Percentiles rank a stretch among this genome's conserved stretches.
Evolutionary conservation across 1,140 invertebrate species (phyloP).

Genomic region (Diprion similis): DNA sequence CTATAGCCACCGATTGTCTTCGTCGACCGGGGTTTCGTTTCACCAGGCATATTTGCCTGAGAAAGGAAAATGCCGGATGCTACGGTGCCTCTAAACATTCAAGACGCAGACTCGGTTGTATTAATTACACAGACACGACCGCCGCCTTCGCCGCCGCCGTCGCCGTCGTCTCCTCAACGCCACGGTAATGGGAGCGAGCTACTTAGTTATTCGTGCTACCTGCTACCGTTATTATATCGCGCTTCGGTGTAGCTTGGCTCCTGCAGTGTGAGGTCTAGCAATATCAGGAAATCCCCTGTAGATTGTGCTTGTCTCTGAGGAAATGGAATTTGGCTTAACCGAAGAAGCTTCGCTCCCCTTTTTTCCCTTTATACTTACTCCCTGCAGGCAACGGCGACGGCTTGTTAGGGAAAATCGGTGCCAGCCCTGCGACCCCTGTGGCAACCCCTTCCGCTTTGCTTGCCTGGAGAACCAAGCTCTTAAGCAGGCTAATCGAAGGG

Average conservation of each 20-base stretch:
- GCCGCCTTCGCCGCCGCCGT: neutral
- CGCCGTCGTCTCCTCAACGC: neutral
- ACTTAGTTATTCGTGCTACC: conserved; percentile 1
- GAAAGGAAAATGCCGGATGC: neutral
- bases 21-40: too few species aligned
- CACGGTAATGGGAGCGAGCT: neutral
- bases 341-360: neutral
- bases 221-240: conserved; percentile 7
- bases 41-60: neutral
- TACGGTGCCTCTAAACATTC: neutral
- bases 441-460: neutral
- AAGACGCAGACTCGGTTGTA: neutral
- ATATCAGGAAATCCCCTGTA: conserved; percentile 2
- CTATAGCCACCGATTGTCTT: too few species aligned
- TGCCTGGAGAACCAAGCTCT: neutral
- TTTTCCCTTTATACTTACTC: neutral
- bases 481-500: neutral
- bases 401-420: neutral
- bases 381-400: neutral
- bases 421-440: neutral
- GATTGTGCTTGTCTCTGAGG: neutral
- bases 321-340: neutral
- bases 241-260: neutral
- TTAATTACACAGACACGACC: neutral
- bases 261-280: conserved; percentile 3